phyloP scores from a whole-genome alignment of 2,888 invertebrate species.

The Ctenicera cuprea region DNA sequence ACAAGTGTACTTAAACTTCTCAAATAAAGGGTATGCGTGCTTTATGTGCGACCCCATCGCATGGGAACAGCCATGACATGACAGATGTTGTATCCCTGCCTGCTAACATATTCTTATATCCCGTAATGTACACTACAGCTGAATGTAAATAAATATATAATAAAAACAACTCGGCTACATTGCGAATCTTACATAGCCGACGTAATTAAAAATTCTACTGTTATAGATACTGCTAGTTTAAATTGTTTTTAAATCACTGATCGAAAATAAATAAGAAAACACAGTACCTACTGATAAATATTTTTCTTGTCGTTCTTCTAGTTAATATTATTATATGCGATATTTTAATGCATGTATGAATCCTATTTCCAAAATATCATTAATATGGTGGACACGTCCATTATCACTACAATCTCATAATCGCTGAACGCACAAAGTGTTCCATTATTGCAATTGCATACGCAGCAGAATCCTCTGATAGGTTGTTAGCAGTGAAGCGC shows the following conservation, averaged over 20 bases:
- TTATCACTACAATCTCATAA: constrained; percentile 34
- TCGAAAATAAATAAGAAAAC: too few relatives aligned
- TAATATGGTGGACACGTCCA: constrained; percentile 21
- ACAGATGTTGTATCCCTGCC: constrained; percentile 61
- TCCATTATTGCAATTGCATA: constrained; percentile 42
- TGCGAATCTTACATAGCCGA: neutral
- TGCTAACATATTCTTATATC: constrained; percentile 44
- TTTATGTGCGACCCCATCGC: constrained; percentile 62
- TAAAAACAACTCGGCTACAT: neutral
- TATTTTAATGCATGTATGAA: neutral
- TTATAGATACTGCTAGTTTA: neutral
- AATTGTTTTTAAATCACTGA: too few relatives aligned
- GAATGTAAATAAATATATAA: constrained; percentile 15
- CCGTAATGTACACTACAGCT: constrained; percentile 33
- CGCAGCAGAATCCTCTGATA: constrained; percentile 33
- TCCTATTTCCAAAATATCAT: neutral
- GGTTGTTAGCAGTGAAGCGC: constrained; percentile 35
- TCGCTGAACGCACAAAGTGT: constrained; percentile 29
- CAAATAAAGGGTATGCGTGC: constrained; percentile 60
- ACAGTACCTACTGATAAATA: too few relatives aligned
- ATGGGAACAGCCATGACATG: constrained; percentile 61
- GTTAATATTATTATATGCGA: too few relatives aligned
- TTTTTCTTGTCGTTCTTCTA: too few relatives aligned
- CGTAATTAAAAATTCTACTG: neutral
- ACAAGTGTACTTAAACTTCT: constrained; percentile 60